These are phyloP conservation scores for Calliphora vomitoria DNA, from an alignment of 2,888 invertebrate species.

Conservation along the genomic window DNA sequence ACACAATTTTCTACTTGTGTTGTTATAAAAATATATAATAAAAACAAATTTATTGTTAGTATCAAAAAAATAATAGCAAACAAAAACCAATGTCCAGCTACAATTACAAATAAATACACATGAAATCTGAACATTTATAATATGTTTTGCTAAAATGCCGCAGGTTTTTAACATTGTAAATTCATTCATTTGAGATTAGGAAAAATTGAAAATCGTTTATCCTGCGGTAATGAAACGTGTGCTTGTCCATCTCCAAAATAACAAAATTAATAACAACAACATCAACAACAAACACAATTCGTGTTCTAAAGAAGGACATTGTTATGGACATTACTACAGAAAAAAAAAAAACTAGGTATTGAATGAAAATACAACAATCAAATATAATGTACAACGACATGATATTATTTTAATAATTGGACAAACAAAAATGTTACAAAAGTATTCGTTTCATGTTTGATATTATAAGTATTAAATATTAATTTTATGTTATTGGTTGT, in stretches of 20 bases:
- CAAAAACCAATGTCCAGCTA: not conserved
- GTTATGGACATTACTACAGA: not conserved
- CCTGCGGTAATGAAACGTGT: constrained; percentile 33
- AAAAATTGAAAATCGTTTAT: constrained; percentile 66
- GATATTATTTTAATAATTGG: not conserved
- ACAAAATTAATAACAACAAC: not conserved
- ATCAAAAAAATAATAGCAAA: not conserved
- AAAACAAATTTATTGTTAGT: not conserved
- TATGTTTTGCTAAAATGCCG: constrained; percentile 42
- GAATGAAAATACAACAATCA: not conserved
- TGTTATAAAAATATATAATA: no score
- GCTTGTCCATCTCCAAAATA: constrained; percentile 2
- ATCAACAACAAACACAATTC: not conserved
- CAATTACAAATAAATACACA: not conserved
- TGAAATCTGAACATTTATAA: constrained; percentile 31
- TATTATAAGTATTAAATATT: not conserved
- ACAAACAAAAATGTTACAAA: not conserved
- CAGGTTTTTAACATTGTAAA: constrained; percentile 67
- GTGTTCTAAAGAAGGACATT: not conserved
- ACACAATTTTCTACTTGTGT: no score
- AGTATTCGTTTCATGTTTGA: not conserved
- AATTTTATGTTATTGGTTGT: not conserved
- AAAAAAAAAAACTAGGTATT: not conserved
- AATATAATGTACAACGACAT: not conserved
- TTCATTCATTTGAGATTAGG: constrained; percentile 73